phyloP scores from a whole-genome alignment of 2,888 invertebrate genomes.

The Netelia melanura region DNA sequence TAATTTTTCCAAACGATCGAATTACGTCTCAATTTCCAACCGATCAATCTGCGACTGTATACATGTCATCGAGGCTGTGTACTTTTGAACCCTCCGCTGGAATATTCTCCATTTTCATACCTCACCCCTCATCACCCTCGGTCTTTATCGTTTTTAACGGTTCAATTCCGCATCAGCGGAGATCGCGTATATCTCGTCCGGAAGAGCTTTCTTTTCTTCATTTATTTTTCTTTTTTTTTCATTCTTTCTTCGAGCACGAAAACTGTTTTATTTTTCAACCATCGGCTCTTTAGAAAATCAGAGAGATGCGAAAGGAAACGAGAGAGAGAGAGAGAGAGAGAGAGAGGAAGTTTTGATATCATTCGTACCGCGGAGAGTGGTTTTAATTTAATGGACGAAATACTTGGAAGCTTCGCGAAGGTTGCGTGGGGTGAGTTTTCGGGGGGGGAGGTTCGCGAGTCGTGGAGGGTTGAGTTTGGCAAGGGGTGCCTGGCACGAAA shows the following conservation, averaged over 20 bases:
- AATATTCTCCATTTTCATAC: not conserved
- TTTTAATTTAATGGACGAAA: slow-evolving; percentile 54
- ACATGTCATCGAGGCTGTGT: slow-evolving; percentile 5
- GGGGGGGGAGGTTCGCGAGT: not conserved
- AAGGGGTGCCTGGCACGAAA: not conserved
- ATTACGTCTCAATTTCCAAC: not conserved
- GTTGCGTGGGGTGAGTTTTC: not conserved
- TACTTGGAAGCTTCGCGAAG: slow-evolving; percentile 37
- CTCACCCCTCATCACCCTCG: not conserved
- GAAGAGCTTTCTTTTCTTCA: not conserved
- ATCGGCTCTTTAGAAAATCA: slow-evolving; percentile 30
- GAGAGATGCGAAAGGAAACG: not conserved
- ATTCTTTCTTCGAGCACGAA: not conserved
- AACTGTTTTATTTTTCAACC: slow-evolving; percentile 26
- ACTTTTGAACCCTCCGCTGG: not conserved
- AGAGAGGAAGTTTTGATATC: slow-evolving; percentile 32
- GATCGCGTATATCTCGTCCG: not conserved
- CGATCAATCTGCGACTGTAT: not conserved
- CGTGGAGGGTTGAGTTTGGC: not conserved
- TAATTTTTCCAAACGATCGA: not conserved
- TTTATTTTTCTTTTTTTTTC: slow-evolving; percentile 14
- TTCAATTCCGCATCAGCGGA: slow-evolving; percentile 34
- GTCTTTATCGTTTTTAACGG: slow-evolving; percentile 13
- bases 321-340: not conserved
- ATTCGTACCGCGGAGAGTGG: slow-evolving; percentile 44